Base-by-base conservation (phyloP, 2,797 vertebrate genomes). In the Bryconaethiops microstoma region DNA sequence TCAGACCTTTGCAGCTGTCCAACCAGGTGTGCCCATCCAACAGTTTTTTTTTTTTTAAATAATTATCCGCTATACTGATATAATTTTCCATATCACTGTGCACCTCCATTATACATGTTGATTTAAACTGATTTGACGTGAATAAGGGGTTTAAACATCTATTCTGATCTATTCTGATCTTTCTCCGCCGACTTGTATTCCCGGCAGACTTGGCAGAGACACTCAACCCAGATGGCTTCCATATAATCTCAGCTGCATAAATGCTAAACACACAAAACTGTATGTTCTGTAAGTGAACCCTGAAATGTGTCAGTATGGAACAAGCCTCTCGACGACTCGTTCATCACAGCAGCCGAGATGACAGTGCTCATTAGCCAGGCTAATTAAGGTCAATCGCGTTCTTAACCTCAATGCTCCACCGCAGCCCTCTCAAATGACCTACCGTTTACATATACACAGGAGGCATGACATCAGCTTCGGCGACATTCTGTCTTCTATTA, bases 371-470 rank as follows among this genome's bases (percentile, higher is more conserved):
- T 84, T 85, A 82, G 74, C 50, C 55, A 74, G 73, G 74, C 57
- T 84, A 85, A 88, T 88, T 85, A 85, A 52, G 81, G 82, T 78
- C 55, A 82, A 81, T 82, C 2, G 23, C 72, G 83, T 82, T 76
- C 79, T 72, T 85, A 83, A 83, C 83, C 77, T 84, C 57, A 68
- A 19, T 21, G 39, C 42, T 57, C 25, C 54, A 71, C 74, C 35
- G 52, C 54, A 39, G 42, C 54, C 17, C 23, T 40, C 29, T 40
- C 76, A 80, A 83, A 74, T 83, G 85, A 81, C 78, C 69, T 78
- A n/a, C 75, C 73, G 77, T 80, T 85, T 80, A 79, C 60, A 83
- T 83, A 88, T 88, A 87, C 86, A 89, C 14, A 5, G 14, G 65
- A 78, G 62, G 76, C 62, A 81, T 80, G 85, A 83, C 84, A 73